Conservation (phyloP, 2,888 invertebrate species). For the Mesorhabditis spiculigera region DNA sequence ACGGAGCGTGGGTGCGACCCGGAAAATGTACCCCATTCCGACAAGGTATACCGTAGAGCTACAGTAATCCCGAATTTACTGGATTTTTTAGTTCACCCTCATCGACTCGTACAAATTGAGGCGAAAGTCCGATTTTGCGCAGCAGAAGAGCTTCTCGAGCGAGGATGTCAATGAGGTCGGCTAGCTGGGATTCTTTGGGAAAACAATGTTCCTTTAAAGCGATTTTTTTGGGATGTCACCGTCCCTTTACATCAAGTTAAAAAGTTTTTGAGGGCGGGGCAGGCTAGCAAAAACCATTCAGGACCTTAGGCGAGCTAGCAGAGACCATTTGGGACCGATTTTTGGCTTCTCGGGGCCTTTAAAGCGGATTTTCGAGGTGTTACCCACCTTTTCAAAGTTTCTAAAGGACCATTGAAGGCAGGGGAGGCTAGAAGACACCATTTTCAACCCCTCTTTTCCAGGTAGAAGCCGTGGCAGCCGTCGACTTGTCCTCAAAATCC, state of each 20-base stretch:
- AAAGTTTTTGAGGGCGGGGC: background rate
- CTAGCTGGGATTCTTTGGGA: background rate
- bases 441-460: slow-evolving; percentile 5
- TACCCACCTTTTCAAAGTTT: too few relatives aligned
- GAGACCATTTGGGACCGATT: too few relatives aligned
- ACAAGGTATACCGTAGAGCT: background rate
- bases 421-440: too few relatives aligned
- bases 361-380: too few relatives aligned
- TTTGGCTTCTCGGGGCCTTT: too few relatives aligned
- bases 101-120: slow-evolving; percentile 44
- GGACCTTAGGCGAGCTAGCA: too few relatives aligned
- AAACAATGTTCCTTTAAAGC: background rate
- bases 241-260: background rate
- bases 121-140: slow-evolving; percentile 29
- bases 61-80: background rate
- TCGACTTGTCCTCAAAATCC: slow-evolving; percentile 32
- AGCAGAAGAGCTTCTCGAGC: slow-evolving; percentile 41
- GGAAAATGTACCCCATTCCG: background rate
- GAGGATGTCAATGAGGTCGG: slow-evolving; percentile 39
- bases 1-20: slow-evolving; percentile 8
- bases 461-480: slow-evolving; percentile 36
- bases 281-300: too few relatives aligned
- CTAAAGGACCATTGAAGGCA: too few relatives aligned
- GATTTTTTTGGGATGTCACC: background rate
- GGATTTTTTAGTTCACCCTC: slow-evolving; percentile 33